These are phyloP conservation scores for Eumacrocentrus americanus DNA, from an alignment of 2,888 invertebrate genomes.

Conservation along the genomic window DNA sequence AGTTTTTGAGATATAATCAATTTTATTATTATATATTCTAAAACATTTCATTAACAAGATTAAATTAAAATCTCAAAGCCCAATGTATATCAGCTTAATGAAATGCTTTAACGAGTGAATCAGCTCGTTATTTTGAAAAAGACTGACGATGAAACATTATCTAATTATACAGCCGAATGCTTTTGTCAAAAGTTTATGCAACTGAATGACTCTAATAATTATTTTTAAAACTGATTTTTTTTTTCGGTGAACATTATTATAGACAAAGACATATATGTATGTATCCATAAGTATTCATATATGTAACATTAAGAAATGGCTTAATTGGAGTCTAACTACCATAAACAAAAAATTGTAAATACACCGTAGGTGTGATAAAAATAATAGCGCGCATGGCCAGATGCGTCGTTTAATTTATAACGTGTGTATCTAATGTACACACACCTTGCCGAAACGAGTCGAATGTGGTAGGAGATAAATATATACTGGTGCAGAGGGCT, in stretches of 20 bases:
- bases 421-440: constrained; percentile 7
- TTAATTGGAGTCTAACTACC: neutral
- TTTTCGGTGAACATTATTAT: neutral
- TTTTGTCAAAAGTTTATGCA: neutral
- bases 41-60: neutral
- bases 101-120: neutral
- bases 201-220: neutral
- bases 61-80: neutral
- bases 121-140: neutral
- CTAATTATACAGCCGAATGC: neutral
- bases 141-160: neutral
- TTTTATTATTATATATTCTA: too few relatives aligned
- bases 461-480: constrained; percentile 34
- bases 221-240: neutral
- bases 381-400: constrained; percentile 3
- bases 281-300: neutral
- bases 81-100: neutral
- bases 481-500: constrained; percentile 31
- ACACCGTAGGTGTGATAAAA: constrained; percentile 14
- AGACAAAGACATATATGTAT: neutral
- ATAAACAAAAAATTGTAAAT: neutral
- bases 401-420: constrained; percentile 11
- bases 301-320: too few relatives aligned
- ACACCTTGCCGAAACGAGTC: constrained; percentile 30
- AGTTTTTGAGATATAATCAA: too few relatives aligned